Evolutionary conservation across 2,113 vertebrate species (phyloP), one percentile per base, ranked within the genome.

Genomic region (Seriola quinqueradiata): DNA sequence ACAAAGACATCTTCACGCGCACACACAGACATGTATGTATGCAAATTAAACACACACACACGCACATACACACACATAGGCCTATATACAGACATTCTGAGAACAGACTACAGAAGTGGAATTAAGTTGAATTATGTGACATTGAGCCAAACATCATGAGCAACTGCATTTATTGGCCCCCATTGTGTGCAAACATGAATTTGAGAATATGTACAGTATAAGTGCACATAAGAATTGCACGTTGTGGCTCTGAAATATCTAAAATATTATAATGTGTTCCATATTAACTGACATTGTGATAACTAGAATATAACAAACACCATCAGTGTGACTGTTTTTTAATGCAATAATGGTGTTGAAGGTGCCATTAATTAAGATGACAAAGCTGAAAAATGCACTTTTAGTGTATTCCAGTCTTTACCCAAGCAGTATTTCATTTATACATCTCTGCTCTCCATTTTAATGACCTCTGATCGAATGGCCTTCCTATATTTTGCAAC

Each of bases 141-240:
- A 85, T 58, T 81, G 79, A 91, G 82, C 87, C 87, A 88, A 64
- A 73, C 63, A 58, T 90, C 50, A 50, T 76, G 75, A 90, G 17
- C 63, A 83, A 70, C 70, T 83, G 73, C 60, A 69, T 90, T 87
- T 87, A 86, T 61, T 78, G 82, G 75, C n/a, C 25, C 65, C 57
- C 54, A 84, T 78, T 86, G 77, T 75, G 89, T 93, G 81, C 68
- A 88, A 81, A 86, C 89, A 87, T 86, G 55, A 88, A 88, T 78
- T 74, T 72, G 66, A 87, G 79, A 80, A 82, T 69, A 75, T 90
- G 79, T 90, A 90, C 66, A 88, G 74, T 81, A 63, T 65, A 25
- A 65, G 79, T 90, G 83, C 66, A 87, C 59, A 81, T 81, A 59
- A 75, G 59, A 80, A 87, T 75, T 91, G 81, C 87, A 91, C 64